Evolutionary conservation across 2,888 invertebrate genomes (phyloP), one percentile per base, ranked within the genome.

Genomic region (Sipha maydis): DNA sequence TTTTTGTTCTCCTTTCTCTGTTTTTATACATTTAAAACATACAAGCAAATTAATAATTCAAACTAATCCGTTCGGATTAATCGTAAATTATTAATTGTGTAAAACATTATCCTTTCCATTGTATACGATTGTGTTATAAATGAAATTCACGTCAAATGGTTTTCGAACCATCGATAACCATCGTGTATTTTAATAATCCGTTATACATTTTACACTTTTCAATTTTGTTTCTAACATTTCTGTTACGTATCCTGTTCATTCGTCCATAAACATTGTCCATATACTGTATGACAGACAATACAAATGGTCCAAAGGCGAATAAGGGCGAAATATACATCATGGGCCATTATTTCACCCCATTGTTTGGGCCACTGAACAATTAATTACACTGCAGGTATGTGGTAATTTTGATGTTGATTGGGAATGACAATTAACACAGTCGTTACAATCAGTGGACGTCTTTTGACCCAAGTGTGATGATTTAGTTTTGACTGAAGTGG

Each of bases 371-470:
- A 2, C 54, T 25, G 3, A n/a, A 56, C 73, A 75, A 83, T 83
- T 75, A 73, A 73, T 75, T 56, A 54, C 56, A 19, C n/a, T 25
- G 34, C 56, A 71, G 73, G 69, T 71, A 67, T 69, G 48, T 54
- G 83, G 21, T 83, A 54, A 38, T 84, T 61, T 76, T 31, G 28
- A 75, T 61, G 83, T 84, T 75, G 83, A 84, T 84, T 75, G 83
- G 83, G 75, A 84, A 75, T 61, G 83, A 84, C 83, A 84, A 84
- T 84, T 75, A 83, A 83, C 83, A 75, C 28, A 19, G 38, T 38
- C 21, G 83, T 75, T 11, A 84, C 61, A 61, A 75, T 84, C 75
- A 28, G 38, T 48, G 34, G 56, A 83, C 73, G 48, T 73, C 83
- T 83, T 73, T 76, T 34, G 61, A 83, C 48, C 31, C 48, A 28